phyloP scores from a whole-genome alignment of 2,888 invertebrate species.

The Dendrolimus houi region DNA sequence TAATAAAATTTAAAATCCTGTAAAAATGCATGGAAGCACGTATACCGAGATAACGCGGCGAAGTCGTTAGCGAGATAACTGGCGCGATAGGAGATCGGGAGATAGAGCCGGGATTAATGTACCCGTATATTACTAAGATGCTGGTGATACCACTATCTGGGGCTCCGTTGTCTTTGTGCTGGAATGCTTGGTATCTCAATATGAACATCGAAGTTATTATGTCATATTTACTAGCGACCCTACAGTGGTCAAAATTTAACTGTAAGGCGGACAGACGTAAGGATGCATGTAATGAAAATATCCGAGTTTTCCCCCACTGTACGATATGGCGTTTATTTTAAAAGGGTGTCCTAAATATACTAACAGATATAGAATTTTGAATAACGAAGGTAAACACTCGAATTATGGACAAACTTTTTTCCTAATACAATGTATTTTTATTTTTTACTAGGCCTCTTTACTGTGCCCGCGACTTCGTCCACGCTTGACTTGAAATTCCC shows the following conservation, averaged over 20 bases:
- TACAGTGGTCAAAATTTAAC: background rate
- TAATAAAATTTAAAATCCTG: constrained; percentile 3
- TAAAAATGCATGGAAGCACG: constrained; percentile 16
- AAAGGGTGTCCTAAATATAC: no score
- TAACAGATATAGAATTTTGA: no score
- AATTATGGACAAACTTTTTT: no score
- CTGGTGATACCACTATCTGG: background rate
- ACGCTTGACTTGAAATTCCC: no score
- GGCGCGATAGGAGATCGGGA: constrained; percentile 19
- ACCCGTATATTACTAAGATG: background rate
- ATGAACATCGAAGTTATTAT: background rate
- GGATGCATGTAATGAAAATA: no score
- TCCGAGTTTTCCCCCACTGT: no score
- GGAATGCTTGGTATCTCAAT: background rate
- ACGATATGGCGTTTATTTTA: no score
- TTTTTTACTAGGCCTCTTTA: no score
- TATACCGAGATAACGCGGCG: constrained; percentile 21
- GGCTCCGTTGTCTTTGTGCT: background rate
- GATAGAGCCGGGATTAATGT: constrained; percentile 10
- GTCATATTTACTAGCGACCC: background rate
- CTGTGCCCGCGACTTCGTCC: no score
- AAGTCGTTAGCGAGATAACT: constrained; percentile 25
- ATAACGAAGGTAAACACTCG: no score
- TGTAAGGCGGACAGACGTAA: no score
- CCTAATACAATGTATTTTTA: no score